Evolutionary conservation across 2,888 invertebrate genomes (phyloP).

Genomic region (Megastigmus dorsalis): DNA sequence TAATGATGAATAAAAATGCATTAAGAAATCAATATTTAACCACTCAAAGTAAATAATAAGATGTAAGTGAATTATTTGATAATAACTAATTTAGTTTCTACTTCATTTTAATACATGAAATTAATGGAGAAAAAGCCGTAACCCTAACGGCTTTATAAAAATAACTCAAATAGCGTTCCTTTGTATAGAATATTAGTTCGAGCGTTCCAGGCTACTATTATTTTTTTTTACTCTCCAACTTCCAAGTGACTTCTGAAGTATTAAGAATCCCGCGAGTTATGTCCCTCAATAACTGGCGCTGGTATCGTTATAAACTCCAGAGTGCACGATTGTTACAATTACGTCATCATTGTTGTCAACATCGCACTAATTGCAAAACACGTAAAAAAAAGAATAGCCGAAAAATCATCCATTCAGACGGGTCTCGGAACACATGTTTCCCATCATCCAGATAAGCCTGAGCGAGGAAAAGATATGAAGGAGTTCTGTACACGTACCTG

Average conservation of each 20-base stretch:
- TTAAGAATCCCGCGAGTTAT: background rate
- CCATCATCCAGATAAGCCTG: background rate
- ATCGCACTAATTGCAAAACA: background rate
- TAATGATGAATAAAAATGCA: too few relatives aligned
- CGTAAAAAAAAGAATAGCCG: background rate
- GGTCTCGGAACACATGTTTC: background rate
- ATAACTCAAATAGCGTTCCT: background rate
- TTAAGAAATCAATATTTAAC: too few relatives aligned
- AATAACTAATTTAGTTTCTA: background rate
- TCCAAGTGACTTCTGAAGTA: background rate
- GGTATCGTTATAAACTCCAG: constrained; percentile 2
- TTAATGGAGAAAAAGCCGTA: too few relatives aligned
- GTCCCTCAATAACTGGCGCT: background rate
- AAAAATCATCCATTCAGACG: too few relatives aligned
- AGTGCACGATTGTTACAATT: constrained; percentile 26
- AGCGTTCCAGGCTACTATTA: too few relatives aligned
- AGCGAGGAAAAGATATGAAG: background rate
- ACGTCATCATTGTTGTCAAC: constrained; percentile 51
- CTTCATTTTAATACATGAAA: background rate
- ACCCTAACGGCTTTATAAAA: background rate
- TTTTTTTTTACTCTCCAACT: background rate
- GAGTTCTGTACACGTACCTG: constrained; percentile 14
- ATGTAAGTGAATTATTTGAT: background rate
- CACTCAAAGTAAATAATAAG: too few relatives aligned
- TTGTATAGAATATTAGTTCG: background rate